phyloP scores from a whole-genome alignment of 2,797 vertebrate genomes.

The Thripadectes ignobilis region DNA sequence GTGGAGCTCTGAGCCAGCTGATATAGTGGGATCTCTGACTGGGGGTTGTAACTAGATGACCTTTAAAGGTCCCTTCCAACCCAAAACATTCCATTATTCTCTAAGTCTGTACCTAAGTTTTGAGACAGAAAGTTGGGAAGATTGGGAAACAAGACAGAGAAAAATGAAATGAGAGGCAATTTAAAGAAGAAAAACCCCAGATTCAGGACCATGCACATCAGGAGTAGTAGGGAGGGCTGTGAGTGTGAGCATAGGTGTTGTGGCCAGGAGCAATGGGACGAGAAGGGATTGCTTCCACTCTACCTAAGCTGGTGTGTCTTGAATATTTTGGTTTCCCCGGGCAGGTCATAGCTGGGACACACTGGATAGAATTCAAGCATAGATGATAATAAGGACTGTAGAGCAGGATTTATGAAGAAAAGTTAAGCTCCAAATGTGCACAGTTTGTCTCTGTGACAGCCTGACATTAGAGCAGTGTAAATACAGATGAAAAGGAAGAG shows the following conservation, averaged over 20 bases:
- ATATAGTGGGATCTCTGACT: background rate
- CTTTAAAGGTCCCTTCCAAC: background rate
- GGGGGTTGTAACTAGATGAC: background rate
- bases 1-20: background rate
- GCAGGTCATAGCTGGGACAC: background rate
- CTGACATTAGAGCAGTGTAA: conserved; percentile 39
- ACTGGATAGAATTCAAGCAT: background rate
- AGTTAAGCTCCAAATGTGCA: conserved; percentile 35
- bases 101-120: background rate
- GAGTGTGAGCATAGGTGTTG: background rate
- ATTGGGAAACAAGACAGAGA: background rate
- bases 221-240: background rate
- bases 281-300: background rate
- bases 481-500: conserved; percentile 31
- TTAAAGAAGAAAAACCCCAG: background rate
- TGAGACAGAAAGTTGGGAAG: background rate
- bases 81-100: background rate
- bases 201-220: fast-evolving
- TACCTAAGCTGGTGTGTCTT: background rate
- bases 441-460: conserved; percentile 41
- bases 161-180: background rate
- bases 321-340: background rate
- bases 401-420: conserved; percentile 49
- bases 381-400: conserved; percentile 3
- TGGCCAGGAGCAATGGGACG: background rate